phyloP scores from a whole-genome alignment of 2,797 vertebrate species.

The Aeoliscus strigatus region DNA sequence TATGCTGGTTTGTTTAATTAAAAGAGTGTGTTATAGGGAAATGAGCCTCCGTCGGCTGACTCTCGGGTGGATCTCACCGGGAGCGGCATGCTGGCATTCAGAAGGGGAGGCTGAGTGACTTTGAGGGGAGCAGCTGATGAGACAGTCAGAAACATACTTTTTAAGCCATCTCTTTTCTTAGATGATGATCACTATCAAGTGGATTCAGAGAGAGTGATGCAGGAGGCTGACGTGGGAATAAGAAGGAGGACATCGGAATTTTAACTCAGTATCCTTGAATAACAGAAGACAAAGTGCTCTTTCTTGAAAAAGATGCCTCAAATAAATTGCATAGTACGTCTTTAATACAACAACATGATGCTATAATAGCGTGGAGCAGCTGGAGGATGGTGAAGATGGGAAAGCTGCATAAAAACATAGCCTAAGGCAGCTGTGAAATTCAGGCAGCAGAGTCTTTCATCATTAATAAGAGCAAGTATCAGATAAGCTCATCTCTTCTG shows the following conservation, averaged over 20 bases:
- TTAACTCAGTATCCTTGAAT: too few relatives aligned
- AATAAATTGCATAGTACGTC: slow-evolving; percentile 9
- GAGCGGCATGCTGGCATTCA: slow-evolving; percentile 49
- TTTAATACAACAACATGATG: slow-evolving; percentile 4
- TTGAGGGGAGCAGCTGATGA: too few relatives aligned
- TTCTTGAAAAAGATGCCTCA: background rate
- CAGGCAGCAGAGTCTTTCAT: slow-evolving; percentile 48
- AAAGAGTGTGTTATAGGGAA: slow-evolving; percentile 69
- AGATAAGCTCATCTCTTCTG: slow-evolving; percentile 55
- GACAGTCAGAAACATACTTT: slow-evolving; percentile 11
- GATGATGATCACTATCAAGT: background rate
- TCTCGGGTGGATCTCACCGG: slow-evolving; percentile 48
- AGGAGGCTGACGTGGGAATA: too few relatives aligned
- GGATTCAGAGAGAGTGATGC: too few relatives aligned
- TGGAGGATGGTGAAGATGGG: too few relatives aligned
- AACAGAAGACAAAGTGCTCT: too few relatives aligned
- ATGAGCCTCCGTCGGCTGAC: slow-evolving; percentile 53
- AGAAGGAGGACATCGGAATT: too few relatives aligned
- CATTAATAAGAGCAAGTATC: slow-evolving; percentile 62
- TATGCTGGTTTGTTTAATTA: slow-evolving; percentile 73
- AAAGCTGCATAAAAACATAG: slow-evolving; percentile 41
- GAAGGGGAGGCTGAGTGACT: slow-evolving; percentile 26
- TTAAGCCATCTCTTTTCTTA: slow-evolving; percentile 3
- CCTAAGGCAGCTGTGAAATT: slow-evolving; percentile 54
- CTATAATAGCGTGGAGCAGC: too few relatives aligned